Conservation (phyloP, 1,140 invertebrate genomes). For the Listronotus oregonensis region DNA sequence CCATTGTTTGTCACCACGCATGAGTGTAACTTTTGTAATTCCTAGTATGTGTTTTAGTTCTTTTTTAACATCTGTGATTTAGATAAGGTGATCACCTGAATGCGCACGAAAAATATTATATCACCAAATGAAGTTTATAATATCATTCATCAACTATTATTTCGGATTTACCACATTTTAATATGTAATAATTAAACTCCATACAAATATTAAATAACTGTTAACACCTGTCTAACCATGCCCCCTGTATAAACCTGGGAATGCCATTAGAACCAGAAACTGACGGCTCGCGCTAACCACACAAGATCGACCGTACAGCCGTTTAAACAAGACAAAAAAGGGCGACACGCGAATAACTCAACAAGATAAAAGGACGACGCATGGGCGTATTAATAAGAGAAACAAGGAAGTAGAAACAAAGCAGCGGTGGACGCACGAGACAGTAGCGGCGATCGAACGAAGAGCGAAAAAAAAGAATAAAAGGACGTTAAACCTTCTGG, state of each 20-base stretch:
- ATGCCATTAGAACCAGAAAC: slow-evolving; percentile 30
- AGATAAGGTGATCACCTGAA: no score
- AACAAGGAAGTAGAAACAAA: slow-evolving; percentile 33
- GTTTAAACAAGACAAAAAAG: slow-evolving; percentile 23
- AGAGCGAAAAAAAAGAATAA: slow-evolving; percentile 30
- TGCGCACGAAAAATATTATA: no score
- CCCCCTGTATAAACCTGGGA: slow-evolving; percentile 25
- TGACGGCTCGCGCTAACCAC: slow-evolving; percentile 27
- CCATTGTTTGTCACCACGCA: no score
- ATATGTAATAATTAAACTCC: no score
- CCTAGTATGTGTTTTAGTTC: no score
- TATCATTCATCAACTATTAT: no score
- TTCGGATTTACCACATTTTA: no score
- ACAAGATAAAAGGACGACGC: slow-evolving; percentile 10
- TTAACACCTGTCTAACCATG: not conserved
- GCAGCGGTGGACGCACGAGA: slow-evolving; percentile 28
- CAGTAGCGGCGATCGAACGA: slow-evolving; percentile 22
- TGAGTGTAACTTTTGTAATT: no score
- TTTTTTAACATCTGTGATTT: no score
- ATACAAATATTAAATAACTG: no score
- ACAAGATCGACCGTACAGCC: slow-evolving; percentile 20
- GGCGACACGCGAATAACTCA: slow-evolving; percentile 18
- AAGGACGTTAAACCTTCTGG: slow-evolving; percentile 23
- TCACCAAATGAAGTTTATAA: no score
- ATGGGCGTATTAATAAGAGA: slow-evolving; percentile 23